Conservation (phyloP, 2,888 invertebrate species). For the Timema podura region DNA sequence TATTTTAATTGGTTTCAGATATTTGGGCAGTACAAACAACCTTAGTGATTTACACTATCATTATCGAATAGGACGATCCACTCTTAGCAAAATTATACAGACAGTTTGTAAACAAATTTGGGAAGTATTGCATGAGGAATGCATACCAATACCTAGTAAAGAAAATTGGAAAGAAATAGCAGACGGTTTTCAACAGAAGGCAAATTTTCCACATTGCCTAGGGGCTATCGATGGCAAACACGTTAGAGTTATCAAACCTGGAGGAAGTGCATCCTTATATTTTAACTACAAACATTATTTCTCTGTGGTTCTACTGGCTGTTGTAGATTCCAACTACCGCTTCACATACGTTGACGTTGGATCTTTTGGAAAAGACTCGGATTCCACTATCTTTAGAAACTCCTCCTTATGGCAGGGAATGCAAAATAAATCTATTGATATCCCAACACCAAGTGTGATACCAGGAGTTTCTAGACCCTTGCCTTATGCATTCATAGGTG, state of each 20-base stretch:
- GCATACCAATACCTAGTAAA: background rate
- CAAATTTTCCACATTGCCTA: background rate
- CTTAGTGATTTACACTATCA: background rate
- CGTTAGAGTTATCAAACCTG: slow-evolving; percentile 5
- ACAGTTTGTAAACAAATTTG: slow-evolving; percentile 5
- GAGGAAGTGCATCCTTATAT: background rate
- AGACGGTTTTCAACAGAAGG: slow-evolving; percentile 3
- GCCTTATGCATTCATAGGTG: slow-evolving; percentile 2
- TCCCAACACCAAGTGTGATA: background rate
- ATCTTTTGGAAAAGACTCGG: slow-evolving; percentile 1
- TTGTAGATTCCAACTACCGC: background rate
- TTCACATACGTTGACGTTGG: slow-evolving; percentile 3
- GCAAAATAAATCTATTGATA: background rate
- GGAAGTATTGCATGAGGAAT: background rate
- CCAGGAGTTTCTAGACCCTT: slow-evolving; percentile 8
- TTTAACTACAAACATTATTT: background rate
- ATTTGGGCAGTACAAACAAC: background rate
- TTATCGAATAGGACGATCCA: slow-evolving; percentile 7
- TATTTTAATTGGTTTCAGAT: slow-evolving; percentile 9
- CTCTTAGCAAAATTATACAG: slow-evolving; percentile 6
- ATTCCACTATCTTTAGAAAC: slow-evolving; percentile 8
- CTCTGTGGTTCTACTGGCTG: slow-evolving; percentile 2
- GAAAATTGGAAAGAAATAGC: too few species aligned
- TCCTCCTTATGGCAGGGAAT: background rate
- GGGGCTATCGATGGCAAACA: too few species aligned